Evolutionary conservation across 2,888 invertebrate genomes (phyloP), one percentile per base, ranked within the genome.

Genomic region (Opisthograptis luteolata): DNA sequence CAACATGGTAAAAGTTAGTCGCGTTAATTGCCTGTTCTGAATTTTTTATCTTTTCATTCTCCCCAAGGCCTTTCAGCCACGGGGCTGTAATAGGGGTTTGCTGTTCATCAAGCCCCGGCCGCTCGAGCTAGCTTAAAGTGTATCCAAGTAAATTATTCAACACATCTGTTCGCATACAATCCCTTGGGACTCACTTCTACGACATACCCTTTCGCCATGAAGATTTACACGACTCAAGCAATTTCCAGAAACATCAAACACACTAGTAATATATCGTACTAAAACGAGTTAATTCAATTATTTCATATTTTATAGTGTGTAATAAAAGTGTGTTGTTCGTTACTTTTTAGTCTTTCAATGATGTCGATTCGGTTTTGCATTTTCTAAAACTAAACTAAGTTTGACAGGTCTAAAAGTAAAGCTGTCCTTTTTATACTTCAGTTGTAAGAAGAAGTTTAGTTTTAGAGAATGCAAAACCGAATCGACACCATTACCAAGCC

Each of bases 141-240:
- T 67, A 58, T 46, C 66, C 64, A 49, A 57, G 66, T 83, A 73
- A 81, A 81, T 81, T 79, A 83, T 84, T 83, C 76, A 83, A 55
- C 60, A 55, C 68, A 60, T 68, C 72, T 73, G 73, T 73, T 75
- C 70, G 66, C 62, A 62, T 64, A 56, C 63, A 63, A 64, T 65
- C 76, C 55, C 75, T 28, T 13, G 70, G 60, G 70, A 61, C 20
- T 49, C 44, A 44, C 61, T 62, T 61, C 65, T 64, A 59, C 43
- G 50, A 55, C 56, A 12, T 60, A 68, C 55, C 63, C 72, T 71
- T 76, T 79, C 73, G 66, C 54, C 55, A 75, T 76, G 70, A 64
- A 76, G 68, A 77, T 80, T 73, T 61, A n/a, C n/a, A n/a, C n/a
- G n/a, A n/a, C 44, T 60, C 60, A 55, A 9, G 22, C 20, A 31